phyloP scores from a whole-genome alignment of 2,797 vertebrate genomes.

The Eurystomus glaucurus region DNA sequence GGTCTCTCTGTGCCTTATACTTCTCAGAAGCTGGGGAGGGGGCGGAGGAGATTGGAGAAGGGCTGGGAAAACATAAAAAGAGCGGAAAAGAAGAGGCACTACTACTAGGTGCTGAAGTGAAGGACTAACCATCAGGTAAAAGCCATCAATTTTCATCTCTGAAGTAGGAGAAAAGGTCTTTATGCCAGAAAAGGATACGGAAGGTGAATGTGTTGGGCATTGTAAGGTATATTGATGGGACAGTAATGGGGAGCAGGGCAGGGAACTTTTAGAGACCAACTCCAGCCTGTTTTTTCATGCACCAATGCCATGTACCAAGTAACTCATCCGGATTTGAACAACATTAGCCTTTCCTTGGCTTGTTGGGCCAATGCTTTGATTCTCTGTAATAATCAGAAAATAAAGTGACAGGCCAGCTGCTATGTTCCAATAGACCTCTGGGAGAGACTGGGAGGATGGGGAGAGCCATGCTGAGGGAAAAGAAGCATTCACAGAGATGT shows the following conservation, averaged over 20 bases:
- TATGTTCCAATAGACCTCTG: neutral
- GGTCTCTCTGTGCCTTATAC: neutral
- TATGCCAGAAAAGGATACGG: neutral
- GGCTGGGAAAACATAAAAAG: neutral
- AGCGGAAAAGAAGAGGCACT: constrained; percentile 21
- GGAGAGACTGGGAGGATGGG: neutral
- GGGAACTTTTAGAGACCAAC: neutral
- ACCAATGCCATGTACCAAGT: neutral
- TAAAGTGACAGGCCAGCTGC: neutral
- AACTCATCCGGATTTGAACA: neutral
- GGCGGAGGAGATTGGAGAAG: neutral
- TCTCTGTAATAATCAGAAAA: neutral
- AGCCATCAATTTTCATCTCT: neutral
- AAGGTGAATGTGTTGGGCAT: neutral
- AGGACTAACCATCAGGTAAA: constrained; percentile 57
- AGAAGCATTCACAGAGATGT: neutral
- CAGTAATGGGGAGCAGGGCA: neutral
- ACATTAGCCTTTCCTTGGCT: neutral
- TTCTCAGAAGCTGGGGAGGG: neutral
- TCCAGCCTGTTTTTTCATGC: neutral
- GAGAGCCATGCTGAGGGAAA: neutral
- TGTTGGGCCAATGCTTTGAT: neutral
- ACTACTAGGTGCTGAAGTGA: neutral
- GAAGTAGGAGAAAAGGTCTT: neutral
- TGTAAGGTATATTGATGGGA: neutral